Evolutionary conservation across 2,888 invertebrate species (phyloP).

Genomic region (Acronicta leporina): DNA sequence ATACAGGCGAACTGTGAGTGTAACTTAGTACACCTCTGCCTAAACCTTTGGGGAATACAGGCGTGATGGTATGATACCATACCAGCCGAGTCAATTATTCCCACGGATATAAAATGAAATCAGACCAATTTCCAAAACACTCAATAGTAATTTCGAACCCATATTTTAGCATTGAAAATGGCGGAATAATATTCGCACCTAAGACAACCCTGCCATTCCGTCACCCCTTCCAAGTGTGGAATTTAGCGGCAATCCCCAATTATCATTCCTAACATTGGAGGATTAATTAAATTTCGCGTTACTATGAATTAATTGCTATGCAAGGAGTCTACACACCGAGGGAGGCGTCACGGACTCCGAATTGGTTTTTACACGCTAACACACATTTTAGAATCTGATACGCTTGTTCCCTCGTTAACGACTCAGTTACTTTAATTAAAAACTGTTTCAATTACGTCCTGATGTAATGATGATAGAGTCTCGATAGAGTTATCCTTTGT

Average conservation of each 20-base stretch:
- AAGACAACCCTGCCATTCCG: conserved; percentile 40
- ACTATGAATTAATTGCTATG: conserved; percentile 68
- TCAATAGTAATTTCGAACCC: conserved; percentile 6
- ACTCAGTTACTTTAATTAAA: conserved; percentile 53
- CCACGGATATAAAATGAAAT: too few relatives aligned
- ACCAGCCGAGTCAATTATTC: too few relatives aligned
- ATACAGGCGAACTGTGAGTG: too few relatives aligned
- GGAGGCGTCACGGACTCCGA: conserved; percentile 55
- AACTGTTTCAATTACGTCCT: conserved; percentile 46
- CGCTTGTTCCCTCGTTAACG: conserved; percentile 46
- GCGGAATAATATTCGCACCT: conserved; percentile 24
- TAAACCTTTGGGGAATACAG: too few relatives aligned
- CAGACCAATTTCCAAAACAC: too few relatives aligned
- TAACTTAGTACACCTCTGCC: too few relatives aligned
- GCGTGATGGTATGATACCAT: too few relatives aligned
- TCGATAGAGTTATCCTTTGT: conserved; percentile 38
- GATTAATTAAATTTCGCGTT: conserved; percentile 79
- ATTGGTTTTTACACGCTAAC: conserved; percentile 65
- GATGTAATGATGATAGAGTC: conserved; percentile 27
- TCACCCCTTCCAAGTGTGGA: conserved; percentile 63
- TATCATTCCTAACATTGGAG: conserved; percentile 75
- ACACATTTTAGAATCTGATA: conserved; percentile 56
- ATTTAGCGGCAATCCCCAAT: conserved; percentile 76
- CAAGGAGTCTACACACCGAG: conserved; percentile 66
- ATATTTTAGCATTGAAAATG: conserved; percentile 20